phyloP scores from a whole-genome alignment of 2,113 vertebrate species.

The Azemiops feae region DNA sequence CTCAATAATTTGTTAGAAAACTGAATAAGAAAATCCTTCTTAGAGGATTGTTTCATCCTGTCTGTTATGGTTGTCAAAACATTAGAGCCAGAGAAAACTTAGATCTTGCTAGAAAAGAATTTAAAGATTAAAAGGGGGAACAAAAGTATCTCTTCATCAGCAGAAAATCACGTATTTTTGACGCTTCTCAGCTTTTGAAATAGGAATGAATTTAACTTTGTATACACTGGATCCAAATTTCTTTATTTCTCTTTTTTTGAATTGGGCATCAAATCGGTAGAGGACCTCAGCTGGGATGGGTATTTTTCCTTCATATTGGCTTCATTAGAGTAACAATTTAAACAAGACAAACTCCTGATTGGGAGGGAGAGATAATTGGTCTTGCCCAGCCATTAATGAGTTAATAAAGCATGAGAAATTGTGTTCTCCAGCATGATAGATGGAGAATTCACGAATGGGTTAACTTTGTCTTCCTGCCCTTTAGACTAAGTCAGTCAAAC shows the following conservation, averaged over 20 bases:
- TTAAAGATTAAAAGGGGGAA: not conserved
- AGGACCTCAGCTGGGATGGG: not conserved
- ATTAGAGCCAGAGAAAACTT: not conserved
- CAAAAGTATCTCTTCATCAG: not conserved
- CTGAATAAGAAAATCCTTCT: not conserved
- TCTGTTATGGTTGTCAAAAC: conserved; percentile 25
- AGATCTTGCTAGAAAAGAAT: not conserved
- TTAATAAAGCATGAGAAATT: not conserved
- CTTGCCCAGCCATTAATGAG: not conserved
- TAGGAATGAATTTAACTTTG: not conserved
- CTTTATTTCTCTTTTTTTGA: not conserved
- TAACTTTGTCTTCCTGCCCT: no score
- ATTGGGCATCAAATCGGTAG: not conserved
- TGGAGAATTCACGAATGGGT: no score
- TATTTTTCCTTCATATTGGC: not conserved
- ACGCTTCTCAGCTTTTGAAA: not conserved
- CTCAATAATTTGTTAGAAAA: conserved; percentile 17
- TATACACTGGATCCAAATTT: no score
- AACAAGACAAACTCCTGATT: not conserved
- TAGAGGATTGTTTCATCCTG: conserved; percentile 17
- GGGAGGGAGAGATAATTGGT: no score
- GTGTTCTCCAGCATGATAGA: not conserved
- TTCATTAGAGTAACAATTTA: not conserved
- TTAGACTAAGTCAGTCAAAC: no score
- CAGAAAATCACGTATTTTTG: not conserved